Evolutionary conservation across 2,888 invertebrate genomes (phyloP).

Genomic region (Epistrophella euchroma): DNA sequence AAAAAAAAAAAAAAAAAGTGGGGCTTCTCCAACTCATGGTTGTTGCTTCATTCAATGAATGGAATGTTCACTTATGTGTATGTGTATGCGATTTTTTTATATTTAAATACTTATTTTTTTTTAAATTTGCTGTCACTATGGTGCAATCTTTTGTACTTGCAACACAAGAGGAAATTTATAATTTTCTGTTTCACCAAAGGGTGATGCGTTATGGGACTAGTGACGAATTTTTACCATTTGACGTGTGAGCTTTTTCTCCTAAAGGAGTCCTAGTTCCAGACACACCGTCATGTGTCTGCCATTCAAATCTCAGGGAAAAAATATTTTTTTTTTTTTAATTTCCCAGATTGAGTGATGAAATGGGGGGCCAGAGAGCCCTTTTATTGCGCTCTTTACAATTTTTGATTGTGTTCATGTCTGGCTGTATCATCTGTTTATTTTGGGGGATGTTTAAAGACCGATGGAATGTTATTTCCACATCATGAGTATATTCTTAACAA

Average conservation of each 20-base stretch:
- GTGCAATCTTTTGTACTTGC: slow-evolving; percentile 58
- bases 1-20: slow-evolving; percentile 1
- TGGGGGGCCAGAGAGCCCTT: slow-evolving; percentile 4
- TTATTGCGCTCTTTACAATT: slow-evolving; percentile 21
- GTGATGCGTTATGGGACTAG: slow-evolving; percentile 47
- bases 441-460: slow-evolving; percentile 41
- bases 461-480: slow-evolving; percentile 64
- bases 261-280: slow-evolving; percentile 4
- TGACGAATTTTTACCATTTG: slow-evolving; percentile 41
- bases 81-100: slow-evolving; percentile 18
- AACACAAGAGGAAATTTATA: slow-evolving; percentile 58
- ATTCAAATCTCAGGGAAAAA: slow-evolving; percentile 12
- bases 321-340: slow-evolving; percentile 18
- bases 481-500: slow-evolving; percentile 21
- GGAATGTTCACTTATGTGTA: slow-evolving; percentile 63
- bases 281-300: slow-evolving; percentile 24
- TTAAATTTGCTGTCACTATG: slow-evolving; percentile 32
- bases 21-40: background rate
- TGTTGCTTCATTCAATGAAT: slow-evolving; percentile 57
- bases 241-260: slow-evolving; percentile 49
- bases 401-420: slow-evolving; percentile 31
- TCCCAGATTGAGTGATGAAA: slow-evolving; percentile 66
- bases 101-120: slow-evolving; percentile 21
- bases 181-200: slow-evolving; percentile 64
- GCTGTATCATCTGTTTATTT: slow-evolving; percentile 28